Evolutionary conservation across 2,888 invertebrate species (phyloP).

Genomic region (Acrobasis repandana): DNA sequence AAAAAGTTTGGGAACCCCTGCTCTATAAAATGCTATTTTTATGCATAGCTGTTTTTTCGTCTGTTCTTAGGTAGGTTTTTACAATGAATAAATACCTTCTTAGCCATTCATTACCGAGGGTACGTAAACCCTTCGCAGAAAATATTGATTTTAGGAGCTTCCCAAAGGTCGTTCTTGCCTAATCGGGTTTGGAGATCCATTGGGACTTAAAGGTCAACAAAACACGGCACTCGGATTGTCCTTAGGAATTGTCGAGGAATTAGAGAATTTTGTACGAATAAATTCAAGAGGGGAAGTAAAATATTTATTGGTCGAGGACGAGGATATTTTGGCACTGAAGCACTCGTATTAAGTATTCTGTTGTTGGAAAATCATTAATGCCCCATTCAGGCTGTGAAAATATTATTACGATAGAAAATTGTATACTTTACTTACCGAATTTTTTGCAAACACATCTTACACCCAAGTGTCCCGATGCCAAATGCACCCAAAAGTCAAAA

Average conservation of each 20-base stretch:
- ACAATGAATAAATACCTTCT: constrained; percentile 1
- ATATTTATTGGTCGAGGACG: not conserved
- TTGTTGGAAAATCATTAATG: no score
- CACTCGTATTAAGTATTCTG: no score
- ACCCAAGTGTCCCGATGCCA: no score
- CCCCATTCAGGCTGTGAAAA: no score
- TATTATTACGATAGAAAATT: no score
- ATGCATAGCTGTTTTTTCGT: no score
- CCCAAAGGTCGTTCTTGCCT: constrained; percentile 16
- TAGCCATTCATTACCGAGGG: constrained; percentile 9
- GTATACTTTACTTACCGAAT: no score
- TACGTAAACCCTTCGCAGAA: constrained; percentile 14
- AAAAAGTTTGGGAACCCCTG: no score
- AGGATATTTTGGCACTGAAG: not conserved
- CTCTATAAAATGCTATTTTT: no score
- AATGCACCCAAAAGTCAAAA: no score
- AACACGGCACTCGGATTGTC: not conserved
- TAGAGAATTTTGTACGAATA: not conserved
- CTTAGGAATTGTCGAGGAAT: not conserved
- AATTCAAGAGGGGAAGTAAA: not conserved
- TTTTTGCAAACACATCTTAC: no score
- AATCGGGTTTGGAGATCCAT: constrained; percentile 22
- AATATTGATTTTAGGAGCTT: constrained; percentile 23
- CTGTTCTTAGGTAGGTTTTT: not conserved
- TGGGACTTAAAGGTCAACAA: constrained; percentile 23